Base-by-base conservation (phyloP, 2,113 vertebrate species). In the Elachura formosa region DNA sequence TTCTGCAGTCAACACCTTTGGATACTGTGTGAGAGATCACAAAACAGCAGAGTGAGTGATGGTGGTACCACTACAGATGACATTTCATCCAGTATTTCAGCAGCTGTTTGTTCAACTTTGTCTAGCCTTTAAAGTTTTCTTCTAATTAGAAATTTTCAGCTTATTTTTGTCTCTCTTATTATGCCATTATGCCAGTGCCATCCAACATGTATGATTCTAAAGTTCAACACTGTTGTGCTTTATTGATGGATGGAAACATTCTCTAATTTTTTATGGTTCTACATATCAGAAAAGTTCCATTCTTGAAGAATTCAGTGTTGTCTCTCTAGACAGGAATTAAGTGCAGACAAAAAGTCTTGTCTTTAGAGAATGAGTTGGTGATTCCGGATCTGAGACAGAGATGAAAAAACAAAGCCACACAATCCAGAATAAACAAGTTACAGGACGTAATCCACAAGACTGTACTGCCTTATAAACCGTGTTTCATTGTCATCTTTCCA, bases 401-500 rank as follows among this genome's bases (percentile, higher is more conserved):
- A 62, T 72, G 48, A 75, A 84, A 77, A 74, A 75, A 46, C 19
- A 76, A 75, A 81, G 25, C 38, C 48, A 51, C 40, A 58, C 28
- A 87, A 87, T 79, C 67, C 91, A 83, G 93, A 91, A 89, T 59
- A 81, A 96, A 81, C 56, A 94, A 75, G 48, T 75, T 78, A 49
- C 34, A 81, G 68, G 77, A 74, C 11, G 28, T 36, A 87, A 61
- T 85, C 75, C 49, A 69, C 68, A 64, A 46, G 67, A 88, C 3
- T 80, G 26, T 91, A 52, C 61, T 79, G 77, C 68, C 29, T 84
- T 92, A n/a, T 81, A 81, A 56, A 83, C 45, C 0, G 0, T 87
- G 33, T 73, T 84, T 90, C 52, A 26, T 20, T 89, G 67, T 25
- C 78, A n/a, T 66, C 48, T 75, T 78, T 85, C 71, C 89, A 94